Conservation (phyloP, 1,140 invertebrate genomes). For the Mya arenaria region DNA sequence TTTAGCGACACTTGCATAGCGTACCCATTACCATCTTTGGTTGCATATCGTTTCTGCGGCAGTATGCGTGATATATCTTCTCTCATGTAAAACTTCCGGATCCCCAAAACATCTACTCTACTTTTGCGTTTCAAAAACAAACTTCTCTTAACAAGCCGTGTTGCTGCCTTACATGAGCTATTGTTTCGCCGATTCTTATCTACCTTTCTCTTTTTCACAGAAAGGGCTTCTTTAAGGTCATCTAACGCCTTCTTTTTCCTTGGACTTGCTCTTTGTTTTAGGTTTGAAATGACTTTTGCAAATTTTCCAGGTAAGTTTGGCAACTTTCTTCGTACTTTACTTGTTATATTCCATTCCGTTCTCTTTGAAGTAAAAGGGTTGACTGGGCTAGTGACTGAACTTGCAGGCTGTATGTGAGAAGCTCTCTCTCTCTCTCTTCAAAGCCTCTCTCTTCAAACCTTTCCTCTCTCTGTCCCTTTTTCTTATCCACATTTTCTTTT, state of each 20-base stretch:
- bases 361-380: too few relatives aligned
- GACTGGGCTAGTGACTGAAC: too few relatives aligned
- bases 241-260: constrained; percentile 24
- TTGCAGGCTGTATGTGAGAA: too few relatives aligned
- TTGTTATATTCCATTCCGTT: constrained; percentile 40
- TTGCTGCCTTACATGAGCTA: not conserved
- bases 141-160: not conserved
- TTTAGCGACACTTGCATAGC: constrained; percentile 43
- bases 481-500: too few relatives aligned
- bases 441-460: too few relatives aligned
- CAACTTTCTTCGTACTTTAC: constrained; percentile 16
- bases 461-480: too few relatives aligned
- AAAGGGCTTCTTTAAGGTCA: constrained; percentile 1
- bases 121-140: not conserved
- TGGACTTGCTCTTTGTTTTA: constrained; percentile 26
- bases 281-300: constrained; percentile 20
- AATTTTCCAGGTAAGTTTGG: constrained; percentile 42
- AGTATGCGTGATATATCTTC: constrained; percentile 48
- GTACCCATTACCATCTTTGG: constrained; percentile 56
- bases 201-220: constrained; percentile 23
- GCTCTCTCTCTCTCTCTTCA: too few relatives aligned
- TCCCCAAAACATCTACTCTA: not conserved
- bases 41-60: constrained; percentile 47
- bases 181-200: constrained; percentile 2
- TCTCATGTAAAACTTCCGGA: not conserved